phyloP scores from a whole-genome alignment of 2,888 invertebrate genomes.

The Melikaiella ostensackeni region DNA sequence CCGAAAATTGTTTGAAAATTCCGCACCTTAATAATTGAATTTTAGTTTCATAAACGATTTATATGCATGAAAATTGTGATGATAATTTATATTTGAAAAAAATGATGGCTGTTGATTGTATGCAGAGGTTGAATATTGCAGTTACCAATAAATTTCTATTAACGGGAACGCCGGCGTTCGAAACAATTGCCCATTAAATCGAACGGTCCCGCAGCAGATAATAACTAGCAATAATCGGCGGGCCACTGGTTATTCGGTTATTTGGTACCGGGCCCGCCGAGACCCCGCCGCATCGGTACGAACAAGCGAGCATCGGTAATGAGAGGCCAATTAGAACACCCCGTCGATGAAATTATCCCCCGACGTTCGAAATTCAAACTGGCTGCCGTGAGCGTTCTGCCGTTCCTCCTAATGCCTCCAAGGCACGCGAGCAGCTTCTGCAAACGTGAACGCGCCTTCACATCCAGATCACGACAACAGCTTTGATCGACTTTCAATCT shows the following conservation, averaged over 20 bases:
- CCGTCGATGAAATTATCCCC: slow-evolving; percentile 75
- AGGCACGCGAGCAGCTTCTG: slow-evolving; percentile 67
- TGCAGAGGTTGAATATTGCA: slow-evolving; percentile 22
- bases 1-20: too few species aligned
- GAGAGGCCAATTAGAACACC: slow-evolving; percentile 76
- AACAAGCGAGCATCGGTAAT: slow-evolving; percentile 76
- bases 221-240: slow-evolving; percentile 74
- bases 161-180: slow-evolving; percentile 68
- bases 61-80: background rate
- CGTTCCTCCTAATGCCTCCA: slow-evolving; percentile 61
- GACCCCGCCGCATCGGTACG: slow-evolving; percentile 57
- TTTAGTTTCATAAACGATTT: background rate
- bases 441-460: slow-evolving; percentile 42
- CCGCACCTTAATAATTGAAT: too few species aligned
- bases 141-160: slow-evolving; percentile 73
- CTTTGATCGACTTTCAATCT: slow-evolving; percentile 39
- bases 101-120: background rate
- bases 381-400: slow-evolving; percentile 68
- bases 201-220: slow-evolving; percentile 75
- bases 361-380: slow-evolving; percentile 75
- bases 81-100: background rate
- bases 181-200: slow-evolving; percentile 76
- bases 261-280: slow-evolving; percentile 50
- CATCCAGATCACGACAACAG: slow-evolving; percentile 35
- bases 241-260: slow-evolving; percentile 62